phyloP scores from a whole-genome alignment of 1,140 invertebrate genomes.

The Aphaenogaster floridana region DNA sequence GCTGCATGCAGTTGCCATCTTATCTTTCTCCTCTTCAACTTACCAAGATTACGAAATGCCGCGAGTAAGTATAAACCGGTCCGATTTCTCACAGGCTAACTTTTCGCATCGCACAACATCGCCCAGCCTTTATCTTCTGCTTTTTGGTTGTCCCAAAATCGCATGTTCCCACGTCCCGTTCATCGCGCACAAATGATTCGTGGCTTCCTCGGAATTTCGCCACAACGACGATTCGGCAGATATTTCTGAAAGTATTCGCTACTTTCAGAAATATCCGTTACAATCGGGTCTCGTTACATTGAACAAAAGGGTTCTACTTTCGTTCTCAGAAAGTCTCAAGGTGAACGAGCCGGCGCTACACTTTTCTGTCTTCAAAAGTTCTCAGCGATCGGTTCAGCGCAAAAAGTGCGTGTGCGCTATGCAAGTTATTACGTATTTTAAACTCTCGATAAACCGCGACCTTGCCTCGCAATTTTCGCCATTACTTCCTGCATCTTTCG shows the following conservation, averaged over 20 bases:
- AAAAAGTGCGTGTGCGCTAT: neutral
- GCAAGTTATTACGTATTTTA: conserved; percentile 9
- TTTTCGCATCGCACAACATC: neutral
- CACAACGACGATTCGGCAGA: conserved; percentile 24
- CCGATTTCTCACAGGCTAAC: conserved; percentile 44
- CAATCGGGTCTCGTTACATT: conserved; percentile 31
- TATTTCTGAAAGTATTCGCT: neutral
- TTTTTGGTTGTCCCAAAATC: conserved; percentile 23
- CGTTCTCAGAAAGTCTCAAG: conserved; percentile 61
- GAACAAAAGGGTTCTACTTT: conserved; percentile 51
- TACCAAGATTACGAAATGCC: conserved; percentile 58
- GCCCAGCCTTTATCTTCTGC: conserved; percentile 15
- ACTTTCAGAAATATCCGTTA: neutral
- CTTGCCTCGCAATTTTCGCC: conserved; percentile 29
- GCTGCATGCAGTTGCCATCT: neutral
- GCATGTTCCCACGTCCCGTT: conserved; percentile 4
- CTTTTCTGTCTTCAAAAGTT: conserved; percentile 31
- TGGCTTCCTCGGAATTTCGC: conserved; percentile 13
- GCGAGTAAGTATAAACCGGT: conserved; percentile 26
- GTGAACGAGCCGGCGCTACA: conserved; percentile 30
- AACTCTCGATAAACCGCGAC: conserved; percentile 14
- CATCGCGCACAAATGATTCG: neutral
- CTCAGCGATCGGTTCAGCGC: conserved; percentile 10
- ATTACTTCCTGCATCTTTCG: conserved; percentile 32
- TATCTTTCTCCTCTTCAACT: neutral